Base-by-base conservation (phyloP, 1,140 invertebrate genomes). In the Cotesia typhae region DNA sequence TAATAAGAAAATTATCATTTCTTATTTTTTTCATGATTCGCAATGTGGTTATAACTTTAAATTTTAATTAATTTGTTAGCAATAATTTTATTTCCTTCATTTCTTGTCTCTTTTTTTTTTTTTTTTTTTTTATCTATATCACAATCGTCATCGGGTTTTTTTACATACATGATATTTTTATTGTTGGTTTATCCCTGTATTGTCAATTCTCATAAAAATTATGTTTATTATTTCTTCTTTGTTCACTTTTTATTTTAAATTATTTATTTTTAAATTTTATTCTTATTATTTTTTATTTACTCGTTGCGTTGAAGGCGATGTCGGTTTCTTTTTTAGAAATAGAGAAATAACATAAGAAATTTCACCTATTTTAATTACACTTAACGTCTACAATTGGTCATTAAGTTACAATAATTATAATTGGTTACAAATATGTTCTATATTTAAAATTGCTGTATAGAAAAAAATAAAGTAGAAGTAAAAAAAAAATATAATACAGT, bases 151-250 rank as follows among this genome's bases (percentile, higher is more conserved):
- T 82, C 82, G 82, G 82, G 78, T 79, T 81, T 47, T 47, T 47
- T 77, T 85, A 85, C 83, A 80, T 81, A 79, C 83, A 82, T 77
- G 78, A 81, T 83, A 84, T 74, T 64, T 17, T 87, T 87, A 87
- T 87, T 87, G 86, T 87, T 85, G 84, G 82, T 82, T 85, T 82
- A 83, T 87, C 85, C 85, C 85, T 87, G 86, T 87, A 87, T 87
- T 87, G 85, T 87, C 86, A 82, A 83, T 82, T 80, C 74, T 76
- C 74, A 75, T 79, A 80, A 82, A 79, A 79, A 74, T 79, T 74
- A 76, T 77, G n/a, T 64, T 74, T 68, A 60, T 76, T 71, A 69
- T 61, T n/a, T 67, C n/a, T 78, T 77, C 72, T 67, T 75, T 78
- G 60, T 76, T 72, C 73, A 67, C 68, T 72, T 35, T 69, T 66